phyloP scores from a whole-genome alignment of 2,888 invertebrate species.

The Aphodius sticticus region DNA sequence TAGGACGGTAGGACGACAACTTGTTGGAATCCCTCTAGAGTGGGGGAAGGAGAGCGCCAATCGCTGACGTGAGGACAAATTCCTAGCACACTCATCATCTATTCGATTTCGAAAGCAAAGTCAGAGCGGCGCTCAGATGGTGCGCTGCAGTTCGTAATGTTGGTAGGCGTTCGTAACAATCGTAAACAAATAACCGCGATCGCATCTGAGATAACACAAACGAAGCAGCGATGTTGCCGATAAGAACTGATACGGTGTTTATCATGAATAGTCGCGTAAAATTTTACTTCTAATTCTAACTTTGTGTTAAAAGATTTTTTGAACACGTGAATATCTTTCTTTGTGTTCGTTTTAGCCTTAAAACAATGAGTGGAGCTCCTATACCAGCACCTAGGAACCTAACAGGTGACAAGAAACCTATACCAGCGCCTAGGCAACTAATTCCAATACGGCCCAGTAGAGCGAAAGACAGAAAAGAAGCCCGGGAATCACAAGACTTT shows the following conservation, averaged over 20 bases:
- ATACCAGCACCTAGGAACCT: conserved; percentile 49
- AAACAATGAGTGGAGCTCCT: conserved; percentile 48
- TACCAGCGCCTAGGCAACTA: conserved; percentile 65
- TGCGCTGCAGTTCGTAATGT: not conserved
- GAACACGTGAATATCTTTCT: conserved; percentile 7
- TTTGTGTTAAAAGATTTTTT: not conserved
- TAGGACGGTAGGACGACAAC: not conserved
- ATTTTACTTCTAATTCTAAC: not conserved
- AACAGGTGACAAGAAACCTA: conserved; percentile 59
- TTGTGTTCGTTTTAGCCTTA: conserved; percentile 5
- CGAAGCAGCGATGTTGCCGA: not conserved
- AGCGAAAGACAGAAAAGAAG: conserved; percentile 27
- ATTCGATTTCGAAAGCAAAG: not conserved
- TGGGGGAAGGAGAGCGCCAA: not conserved
- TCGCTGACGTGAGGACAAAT: not conserved
- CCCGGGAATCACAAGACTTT: conserved; percentile 13
- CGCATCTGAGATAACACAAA: not conserved
- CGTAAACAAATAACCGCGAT: not conserved
- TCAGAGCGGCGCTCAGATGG: not conserved
- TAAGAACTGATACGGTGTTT: not conserved
- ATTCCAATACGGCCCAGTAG: conserved; percentile 51
- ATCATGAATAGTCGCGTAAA: not conserved
- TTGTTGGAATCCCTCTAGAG: not conserved
- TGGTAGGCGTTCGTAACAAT: not conserved
- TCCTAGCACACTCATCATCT: not conserved